Base-by-base conservation (phyloP, 2,113 vertebrate genomes). In the Sorex araneus region DNA sequence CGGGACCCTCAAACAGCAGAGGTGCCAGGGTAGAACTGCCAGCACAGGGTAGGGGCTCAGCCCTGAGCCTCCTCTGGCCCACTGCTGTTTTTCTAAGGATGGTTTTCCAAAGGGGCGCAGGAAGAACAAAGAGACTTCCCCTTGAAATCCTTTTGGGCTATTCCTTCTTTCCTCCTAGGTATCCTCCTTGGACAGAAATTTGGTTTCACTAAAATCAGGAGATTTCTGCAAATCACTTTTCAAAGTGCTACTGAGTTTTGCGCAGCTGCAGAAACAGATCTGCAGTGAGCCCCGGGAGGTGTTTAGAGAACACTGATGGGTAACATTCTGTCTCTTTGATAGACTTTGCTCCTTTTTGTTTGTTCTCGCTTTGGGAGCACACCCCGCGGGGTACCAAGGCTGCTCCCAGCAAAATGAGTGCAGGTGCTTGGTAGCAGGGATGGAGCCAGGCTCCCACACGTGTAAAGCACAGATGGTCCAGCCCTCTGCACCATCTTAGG, bases 181-280 rank as follows among this genome's bases (percentile, higher is more conserved):
- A 9, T 12, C 28, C 8, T 13, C 6, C 21, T 43, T 36, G 3
- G 25, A 40, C 81, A 21, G 64, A 83, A 89, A 28, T 94, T 82
- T 90, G 57, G 21, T 75, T 82, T 75, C 32, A 50, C 15, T 90
- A 71, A 32, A 63, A 64, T 4, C 6, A 18, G 71, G 50, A 90
- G 40, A 66, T 71, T 85, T 76, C 66, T 82, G 47, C 64, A 92
- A 90, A 82, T 54, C 27, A 47, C 27, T 57, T 80, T 79, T 83
- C 40, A 34, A 84, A 95, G 28, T 28, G 27, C 19, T 71, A 28
- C 28, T 88, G 47, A 50, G 47, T 50, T 13, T 50, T 50, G 47
- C 9, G 13, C 4, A 13, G 45, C 50, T 94, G 70, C 4, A 36
- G 45, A 79, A 9, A 87, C 30, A 85, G 81, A 79, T 70, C n/a